These are phyloP conservation scores for Rhea americana DNA, from an alignment of 2,113 vertebrate genomes.

Conservation along the genomic window DNA sequence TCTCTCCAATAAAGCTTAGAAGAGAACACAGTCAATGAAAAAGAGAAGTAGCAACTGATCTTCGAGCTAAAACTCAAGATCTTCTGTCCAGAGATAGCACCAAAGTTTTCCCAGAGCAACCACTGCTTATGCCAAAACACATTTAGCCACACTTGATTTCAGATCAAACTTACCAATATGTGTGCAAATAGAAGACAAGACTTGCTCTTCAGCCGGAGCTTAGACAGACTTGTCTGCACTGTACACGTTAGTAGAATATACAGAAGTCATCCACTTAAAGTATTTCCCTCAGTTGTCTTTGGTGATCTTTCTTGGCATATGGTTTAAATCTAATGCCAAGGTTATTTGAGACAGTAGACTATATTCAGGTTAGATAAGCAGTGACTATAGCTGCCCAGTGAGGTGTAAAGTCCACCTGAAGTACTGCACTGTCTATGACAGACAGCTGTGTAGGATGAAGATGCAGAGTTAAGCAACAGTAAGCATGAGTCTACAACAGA, in stretches of 20 bases:
- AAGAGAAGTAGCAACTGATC: not conserved
- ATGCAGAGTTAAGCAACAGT: fast-evolving
- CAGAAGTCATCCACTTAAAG: not conserved
- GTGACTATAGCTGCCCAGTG: not conserved
- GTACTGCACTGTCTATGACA: no score
- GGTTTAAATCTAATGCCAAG: not conserved
- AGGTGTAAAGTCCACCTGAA: not conserved
- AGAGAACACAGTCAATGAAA: not conserved
- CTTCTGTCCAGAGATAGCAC: not conserved
- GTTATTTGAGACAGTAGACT: not conserved
- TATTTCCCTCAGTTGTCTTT: not conserved
- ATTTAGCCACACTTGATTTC: not conserved
- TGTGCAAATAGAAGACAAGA: not conserved
- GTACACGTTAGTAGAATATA: not conserved
- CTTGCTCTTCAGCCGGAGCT: not conserved
- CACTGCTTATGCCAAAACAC: not conserved
- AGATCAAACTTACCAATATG: not conserved
- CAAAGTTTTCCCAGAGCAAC: not conserved
- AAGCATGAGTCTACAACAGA: not conserved
- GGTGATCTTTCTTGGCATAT: not conserved
- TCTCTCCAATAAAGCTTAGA: not conserved
- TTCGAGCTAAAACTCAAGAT: not conserved
- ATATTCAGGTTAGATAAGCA: not conserved
- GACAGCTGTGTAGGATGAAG: not conserved
- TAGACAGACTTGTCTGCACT: not conserved